Conservation (phyloP, 2,113 vertebrate species). For the Zapus hudsonius region DNA sequence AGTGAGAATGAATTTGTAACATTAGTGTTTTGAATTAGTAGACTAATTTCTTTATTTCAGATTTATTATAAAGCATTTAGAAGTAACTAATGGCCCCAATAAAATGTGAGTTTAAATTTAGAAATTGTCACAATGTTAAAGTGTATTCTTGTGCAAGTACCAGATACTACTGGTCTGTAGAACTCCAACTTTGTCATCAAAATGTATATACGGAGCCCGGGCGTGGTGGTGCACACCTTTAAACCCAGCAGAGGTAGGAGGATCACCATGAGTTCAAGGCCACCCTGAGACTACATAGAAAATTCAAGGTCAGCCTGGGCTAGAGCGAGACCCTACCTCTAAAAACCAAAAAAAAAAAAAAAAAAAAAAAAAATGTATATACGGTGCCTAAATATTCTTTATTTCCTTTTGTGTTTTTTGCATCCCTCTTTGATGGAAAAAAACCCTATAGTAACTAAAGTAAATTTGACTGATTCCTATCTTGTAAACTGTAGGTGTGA, state of each 20-base stretch:
- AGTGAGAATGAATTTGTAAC: slow-evolving; percentile 35
- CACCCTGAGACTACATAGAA: no score
- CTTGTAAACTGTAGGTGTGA: slow-evolving; percentile 22
- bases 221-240: no score
- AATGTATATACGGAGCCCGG: slow-evolving; percentile 23
- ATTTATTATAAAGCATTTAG: slow-evolving; percentile 27
- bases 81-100: slow-evolving; percentile 3
- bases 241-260: no score
- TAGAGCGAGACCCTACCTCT: no score
- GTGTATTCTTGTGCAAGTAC: background rate
- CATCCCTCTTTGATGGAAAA: background rate
- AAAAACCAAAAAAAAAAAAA: no score
- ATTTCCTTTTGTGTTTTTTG: background rate
- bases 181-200: background rate
- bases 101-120: slow-evolving; percentile 33
- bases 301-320: no score
- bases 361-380: slow-evolving; percentile 16
- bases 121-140: background rate
- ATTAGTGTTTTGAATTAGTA: background rate
- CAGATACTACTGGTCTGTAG: background rate
- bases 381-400: no score
- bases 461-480: slow-evolving; percentile 29
- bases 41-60: slow-evolving; percentile 28
- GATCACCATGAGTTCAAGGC: no score
- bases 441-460: slow-evolving; percentile 4